Conservation (phyloP, 2,888 invertebrate genomes). For the Ophion costatus region DNA sequence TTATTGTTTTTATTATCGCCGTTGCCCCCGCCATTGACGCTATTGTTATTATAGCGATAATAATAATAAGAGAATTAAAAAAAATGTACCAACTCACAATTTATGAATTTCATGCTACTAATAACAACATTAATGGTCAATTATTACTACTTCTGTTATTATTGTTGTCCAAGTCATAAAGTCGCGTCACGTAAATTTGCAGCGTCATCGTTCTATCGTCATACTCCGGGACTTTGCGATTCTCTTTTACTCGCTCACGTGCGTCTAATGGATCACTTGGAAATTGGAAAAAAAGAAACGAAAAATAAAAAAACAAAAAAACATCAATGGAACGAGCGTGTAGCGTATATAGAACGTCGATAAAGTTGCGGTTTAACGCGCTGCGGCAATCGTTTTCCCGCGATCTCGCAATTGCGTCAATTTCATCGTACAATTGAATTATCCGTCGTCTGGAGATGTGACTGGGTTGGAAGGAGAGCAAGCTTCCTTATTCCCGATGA, state of each 20-base stretch:
- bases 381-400: slow-evolving; percentile 51
- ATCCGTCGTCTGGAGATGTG: slow-evolving; percentile 65
- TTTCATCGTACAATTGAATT: slow-evolving; percentile 69
- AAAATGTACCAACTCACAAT: too few species aligned
- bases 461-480: slow-evolving; percentile 57
- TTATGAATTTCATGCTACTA: too few species aligned
- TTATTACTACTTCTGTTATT: too few species aligned
- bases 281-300: background rate
- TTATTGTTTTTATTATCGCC: background rate
- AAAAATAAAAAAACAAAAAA: background rate
- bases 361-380: slow-evolving; percentile 69
- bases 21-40: background rate
- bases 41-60: background rate
- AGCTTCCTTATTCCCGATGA: slow-evolving; percentile 5
- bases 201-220: too few species aligned
- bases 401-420: slow-evolving; percentile 62
- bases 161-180: too few species aligned
- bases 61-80: too few species aligned
- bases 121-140: too few species aligned
- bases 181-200: too few species aligned
- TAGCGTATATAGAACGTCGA: slow-evolving; percentile 51
- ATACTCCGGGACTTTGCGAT: background rate
- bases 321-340: background rate
- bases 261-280: background rate
- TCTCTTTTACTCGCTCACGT: background rate